phyloP scores from a whole-genome alignment of 2,113 vertebrate species.

The Myiopsitta monachus region DNA sequence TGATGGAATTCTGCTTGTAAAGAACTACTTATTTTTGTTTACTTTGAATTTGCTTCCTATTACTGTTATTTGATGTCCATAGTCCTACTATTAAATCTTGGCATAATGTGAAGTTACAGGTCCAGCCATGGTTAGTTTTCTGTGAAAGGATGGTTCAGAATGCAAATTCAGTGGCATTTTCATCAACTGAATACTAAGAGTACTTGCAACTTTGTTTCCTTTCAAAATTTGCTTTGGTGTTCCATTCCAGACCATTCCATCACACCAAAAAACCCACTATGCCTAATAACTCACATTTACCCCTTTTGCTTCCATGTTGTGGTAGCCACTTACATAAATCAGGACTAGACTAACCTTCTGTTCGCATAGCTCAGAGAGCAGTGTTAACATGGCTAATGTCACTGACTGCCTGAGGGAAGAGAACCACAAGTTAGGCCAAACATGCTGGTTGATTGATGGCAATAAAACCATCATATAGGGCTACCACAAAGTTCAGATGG shows the following conservation, averaged over 20 bases:
- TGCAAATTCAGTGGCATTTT: neutral
- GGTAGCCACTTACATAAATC: neutral
- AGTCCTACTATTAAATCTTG: neutral
- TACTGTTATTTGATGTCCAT: neutral
- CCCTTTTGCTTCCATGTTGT: neutral
- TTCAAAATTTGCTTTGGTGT: neutral
- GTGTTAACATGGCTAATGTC: neutral
- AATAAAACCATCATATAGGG: neutral
- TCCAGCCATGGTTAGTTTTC: neutral
- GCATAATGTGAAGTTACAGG: neutral
- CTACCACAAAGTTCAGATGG: slow-evolving; percentile 3
- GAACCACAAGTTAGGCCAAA: neutral
- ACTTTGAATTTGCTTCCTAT: neutral
- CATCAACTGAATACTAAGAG: neutral
- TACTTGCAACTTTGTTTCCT: neutral
- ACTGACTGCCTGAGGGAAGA: neutral
- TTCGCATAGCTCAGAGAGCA: neutral
- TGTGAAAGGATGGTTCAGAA: neutral
- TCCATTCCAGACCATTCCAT: neutral
- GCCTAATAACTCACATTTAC: neutral
- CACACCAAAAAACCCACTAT: neutral
- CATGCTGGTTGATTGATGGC: slow-evolving; percentile 28
- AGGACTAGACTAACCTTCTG: neutral
- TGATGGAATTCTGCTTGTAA: neutral
- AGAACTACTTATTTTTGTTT: neutral